Conservation (phyloP, 1,140 invertebrate species). For the Zaprionus taronus region DNA sequence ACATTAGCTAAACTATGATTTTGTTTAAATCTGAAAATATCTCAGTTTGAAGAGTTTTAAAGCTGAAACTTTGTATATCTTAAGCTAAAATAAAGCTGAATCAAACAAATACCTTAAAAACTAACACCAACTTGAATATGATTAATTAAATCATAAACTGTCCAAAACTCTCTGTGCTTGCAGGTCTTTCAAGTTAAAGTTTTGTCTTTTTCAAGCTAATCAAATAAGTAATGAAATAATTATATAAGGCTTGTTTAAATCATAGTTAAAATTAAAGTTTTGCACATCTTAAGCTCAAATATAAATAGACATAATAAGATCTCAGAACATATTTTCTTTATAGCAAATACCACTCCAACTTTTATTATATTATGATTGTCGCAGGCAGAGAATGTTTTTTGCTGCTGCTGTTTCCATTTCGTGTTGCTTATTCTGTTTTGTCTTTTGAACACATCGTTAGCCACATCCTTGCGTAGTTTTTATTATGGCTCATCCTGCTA, state of each 20-base stretch:
- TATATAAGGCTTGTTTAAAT: no score
- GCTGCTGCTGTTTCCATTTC: slow-evolving; percentile 10
- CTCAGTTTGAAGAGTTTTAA: background rate
- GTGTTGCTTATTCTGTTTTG: slow-evolving; percentile 47
- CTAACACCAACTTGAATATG: no score
- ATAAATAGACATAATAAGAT: slow-evolving; percentile 6
- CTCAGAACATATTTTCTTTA: background rate
- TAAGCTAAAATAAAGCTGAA: background rate
- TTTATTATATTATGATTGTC: slow-evolving; percentile 28
- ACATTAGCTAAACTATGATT: no score
- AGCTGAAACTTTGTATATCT: background rate
- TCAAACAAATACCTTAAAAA: background rate
- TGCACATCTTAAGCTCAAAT: background rate
- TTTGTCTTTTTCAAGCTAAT: no score
- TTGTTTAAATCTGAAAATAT: background rate
- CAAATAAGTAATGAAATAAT: no score
- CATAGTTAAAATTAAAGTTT: no score
- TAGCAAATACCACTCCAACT: background rate
- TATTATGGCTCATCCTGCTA: slow-evolving; percentile 71
- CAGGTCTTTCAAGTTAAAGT: no score
- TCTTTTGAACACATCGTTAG: slow-evolving; percentile 66
- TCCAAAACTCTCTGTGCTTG: no score
- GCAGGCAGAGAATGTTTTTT: background rate
- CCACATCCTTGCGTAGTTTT: slow-evolving; percentile 79
- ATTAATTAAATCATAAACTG: no score